Base-by-base conservation (phyloP, 1,140 invertebrate genomes). In the Melipona quadrifasciata region DNA sequence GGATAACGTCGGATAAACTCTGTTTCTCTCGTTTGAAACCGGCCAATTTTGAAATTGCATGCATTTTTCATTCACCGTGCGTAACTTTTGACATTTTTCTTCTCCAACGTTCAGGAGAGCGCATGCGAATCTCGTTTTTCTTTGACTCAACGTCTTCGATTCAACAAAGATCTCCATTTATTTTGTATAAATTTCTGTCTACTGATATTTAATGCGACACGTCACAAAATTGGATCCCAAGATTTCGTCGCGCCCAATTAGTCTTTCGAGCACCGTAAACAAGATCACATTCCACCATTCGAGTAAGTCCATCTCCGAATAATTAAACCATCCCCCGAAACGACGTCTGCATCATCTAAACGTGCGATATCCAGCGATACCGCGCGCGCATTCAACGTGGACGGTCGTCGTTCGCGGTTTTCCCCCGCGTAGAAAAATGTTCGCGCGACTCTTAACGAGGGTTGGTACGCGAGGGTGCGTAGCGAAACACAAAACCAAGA, bases 391-490 rank as follows among this genome's bases (percentile, higher is more conserved):
- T 75, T 39, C 73, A 55, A 58, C 21, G 73, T 58, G 21, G 53
- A 19, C 19, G 31, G n/a, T 8, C 73, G 12, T 34, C 21, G 73
- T 34, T 34, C 8, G 47, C 27, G 17, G 78, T 70, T 24, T 57
- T 65, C 47, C 61, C 61, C 64, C 6, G 51, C 16, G n/a, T 8
- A 55, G 24, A 77, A 55, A 85, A 80, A 74, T 85, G n/a, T 65
- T 74, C 5, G 34, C 64, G 24, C 17, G 39, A 6, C 14, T 53
- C 51, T 1, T 74, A 72, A 81, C 83, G 39, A 27, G 58, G 39
- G 19, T 47, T 58, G 70, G 58, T 65, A 55, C 31, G 64, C 67
- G 81, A 65, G 31, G 0, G 68, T 34, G 47, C 81, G 75, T 84
- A 16, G 39, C 17, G 58, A 73, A 80, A 77, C 65, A 74, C 68